Conservation (phyloP, 2,113 vertebrate species). For the Anoplopoma fimbria region DNA sequence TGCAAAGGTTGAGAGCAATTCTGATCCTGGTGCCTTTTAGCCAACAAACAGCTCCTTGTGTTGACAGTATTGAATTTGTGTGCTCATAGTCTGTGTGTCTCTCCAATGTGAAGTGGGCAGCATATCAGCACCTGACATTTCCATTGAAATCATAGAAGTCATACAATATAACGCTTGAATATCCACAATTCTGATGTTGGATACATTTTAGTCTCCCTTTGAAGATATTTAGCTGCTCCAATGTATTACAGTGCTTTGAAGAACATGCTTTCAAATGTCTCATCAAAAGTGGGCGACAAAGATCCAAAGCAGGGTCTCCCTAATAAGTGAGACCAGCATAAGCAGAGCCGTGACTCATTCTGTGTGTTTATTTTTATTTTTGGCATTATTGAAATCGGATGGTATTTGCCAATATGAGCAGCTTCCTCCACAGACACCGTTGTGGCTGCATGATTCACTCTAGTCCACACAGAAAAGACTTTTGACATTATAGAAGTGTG, state of each 20-base stretch:
- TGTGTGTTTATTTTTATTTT: slow-evolving; percentile 57
- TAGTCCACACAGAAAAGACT: background rate
- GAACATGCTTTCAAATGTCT: slow-evolving; percentile 24
- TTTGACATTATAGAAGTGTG: background rate
- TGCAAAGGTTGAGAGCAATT: slow-evolving; percentile 44
- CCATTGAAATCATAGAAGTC: background rate
- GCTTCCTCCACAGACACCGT: slow-evolving; percentile 14
- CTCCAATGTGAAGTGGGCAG: background rate
- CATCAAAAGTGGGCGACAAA: slow-evolving; percentile 11
- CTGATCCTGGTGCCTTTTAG: slow-evolving; percentile 35
- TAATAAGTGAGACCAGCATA: slow-evolving; percentile 42
- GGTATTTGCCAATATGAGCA: slow-evolving; percentile 35
- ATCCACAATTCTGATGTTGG: background rate
- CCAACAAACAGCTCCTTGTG: slow-evolving; percentile 32
- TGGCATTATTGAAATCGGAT: slow-evolving; percentile 15
- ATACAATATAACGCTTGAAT: background rate
- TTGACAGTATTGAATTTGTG: slow-evolving; percentile 9
- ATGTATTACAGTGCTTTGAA: slow-evolving; percentile 16
- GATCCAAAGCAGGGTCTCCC: slow-evolving; percentile 54
- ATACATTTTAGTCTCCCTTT: background rate
- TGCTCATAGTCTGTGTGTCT: slow-evolving; percentile 18
- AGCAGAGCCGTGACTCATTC: slow-evolving; percentile 59
- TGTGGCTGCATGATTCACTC: slow-evolving; percentile 15
- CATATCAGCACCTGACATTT: slow-evolving; percentile 13
- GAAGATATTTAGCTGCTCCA: background rate